Percentiles rank a stretch among this genome's conserved stretches.
Conservation (phyloP, 1,140 invertebrate genomes). For the Zaprionus tsacasi region DNA sequence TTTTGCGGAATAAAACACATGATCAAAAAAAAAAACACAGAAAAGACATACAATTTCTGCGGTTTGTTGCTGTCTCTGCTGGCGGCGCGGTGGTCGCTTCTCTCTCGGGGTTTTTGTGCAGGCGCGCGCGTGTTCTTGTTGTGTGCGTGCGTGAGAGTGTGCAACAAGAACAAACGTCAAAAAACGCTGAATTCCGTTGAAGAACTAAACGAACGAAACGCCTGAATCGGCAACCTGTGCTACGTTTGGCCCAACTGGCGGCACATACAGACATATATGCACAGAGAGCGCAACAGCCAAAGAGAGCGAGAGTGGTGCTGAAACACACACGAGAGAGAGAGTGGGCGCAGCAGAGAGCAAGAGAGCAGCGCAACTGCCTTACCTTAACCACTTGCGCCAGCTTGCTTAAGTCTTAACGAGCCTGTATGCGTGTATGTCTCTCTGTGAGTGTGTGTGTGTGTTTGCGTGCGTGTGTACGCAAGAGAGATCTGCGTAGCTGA, state of each 20-base stretch:
- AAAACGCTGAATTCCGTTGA: conserved; percentile 58
- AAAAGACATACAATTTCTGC: conserved; percentile 15
- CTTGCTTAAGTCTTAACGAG: neutral
- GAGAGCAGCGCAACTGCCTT: conserved; percentile 5
- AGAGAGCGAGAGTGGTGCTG: conserved; percentile 6
- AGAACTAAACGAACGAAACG: conserved; percentile 54
- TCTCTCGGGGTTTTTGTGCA: neutral
- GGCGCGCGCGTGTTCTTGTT: neutral
- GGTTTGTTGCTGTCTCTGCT: conserved; percentile 8
- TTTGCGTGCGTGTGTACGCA: conserved; percentile 5
- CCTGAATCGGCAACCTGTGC: conserved; percentile 33
- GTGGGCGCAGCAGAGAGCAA: neutral
- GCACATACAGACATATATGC: conserved; percentile 9
- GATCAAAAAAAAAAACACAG: conserved; percentile 2
- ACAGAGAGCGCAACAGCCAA: conserved; percentile 2
- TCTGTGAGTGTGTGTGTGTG: neutral
- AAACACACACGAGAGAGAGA: neutral
- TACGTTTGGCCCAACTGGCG: conserved; percentile 46
- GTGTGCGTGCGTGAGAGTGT: conserved; percentile 9
- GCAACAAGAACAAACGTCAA: conserved; percentile 53
- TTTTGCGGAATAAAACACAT: conserved; percentile 22
- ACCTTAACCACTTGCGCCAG: neutral
- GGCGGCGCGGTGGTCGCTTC: conserved; percentile 2
- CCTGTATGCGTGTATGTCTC: neutral
- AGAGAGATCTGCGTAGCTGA: conserved; percentile 43